These are phyloP conservation scores for Chaetodon auriga DNA, from an alignment of 2,113 vertebrate species.

Conservation along the genomic window DNA sequence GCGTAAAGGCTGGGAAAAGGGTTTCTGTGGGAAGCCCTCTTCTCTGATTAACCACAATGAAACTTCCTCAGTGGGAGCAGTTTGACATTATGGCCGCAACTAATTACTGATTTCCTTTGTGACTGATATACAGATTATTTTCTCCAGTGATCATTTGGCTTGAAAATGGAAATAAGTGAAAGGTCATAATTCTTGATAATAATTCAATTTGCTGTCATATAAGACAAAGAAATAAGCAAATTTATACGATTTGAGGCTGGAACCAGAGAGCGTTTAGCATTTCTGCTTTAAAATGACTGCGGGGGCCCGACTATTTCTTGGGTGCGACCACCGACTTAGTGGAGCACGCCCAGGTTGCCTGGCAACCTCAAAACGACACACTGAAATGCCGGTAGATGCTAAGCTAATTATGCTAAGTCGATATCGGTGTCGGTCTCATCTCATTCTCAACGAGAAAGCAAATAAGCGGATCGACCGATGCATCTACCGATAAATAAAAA, in stretches of 20 bases:
- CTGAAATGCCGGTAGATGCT: neutral
- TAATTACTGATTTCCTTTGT: too few species aligned
- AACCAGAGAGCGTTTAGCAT: neutral
- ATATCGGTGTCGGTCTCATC: neutral
- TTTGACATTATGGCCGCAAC: neutral
- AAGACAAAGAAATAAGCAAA: neutral
- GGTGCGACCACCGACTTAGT: neutral
- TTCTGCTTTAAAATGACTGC: neutral
- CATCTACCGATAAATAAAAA: neutral
- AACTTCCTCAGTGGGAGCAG: neutral
- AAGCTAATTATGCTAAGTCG: neutral
- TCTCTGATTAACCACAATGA: conserved; percentile 7
- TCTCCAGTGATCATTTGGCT: neutral
- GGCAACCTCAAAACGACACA: neutral
- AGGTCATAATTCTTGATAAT: neutral
- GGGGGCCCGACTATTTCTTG: neutral
- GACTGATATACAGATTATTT: neutral
- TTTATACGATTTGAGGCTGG: too few species aligned
- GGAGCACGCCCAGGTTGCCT: neutral
- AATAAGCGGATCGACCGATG: neutral
- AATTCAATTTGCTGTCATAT: neutral
- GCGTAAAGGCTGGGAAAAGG: conserved; percentile 2
- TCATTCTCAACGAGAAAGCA: neutral
- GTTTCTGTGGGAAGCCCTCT: conserved; percentile 30
- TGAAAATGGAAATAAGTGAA: neutral